Evolutionary conservation across 2,113 vertebrate genomes (phyloP).

Genomic region (Tragelaphus strepsiceros): DNA sequence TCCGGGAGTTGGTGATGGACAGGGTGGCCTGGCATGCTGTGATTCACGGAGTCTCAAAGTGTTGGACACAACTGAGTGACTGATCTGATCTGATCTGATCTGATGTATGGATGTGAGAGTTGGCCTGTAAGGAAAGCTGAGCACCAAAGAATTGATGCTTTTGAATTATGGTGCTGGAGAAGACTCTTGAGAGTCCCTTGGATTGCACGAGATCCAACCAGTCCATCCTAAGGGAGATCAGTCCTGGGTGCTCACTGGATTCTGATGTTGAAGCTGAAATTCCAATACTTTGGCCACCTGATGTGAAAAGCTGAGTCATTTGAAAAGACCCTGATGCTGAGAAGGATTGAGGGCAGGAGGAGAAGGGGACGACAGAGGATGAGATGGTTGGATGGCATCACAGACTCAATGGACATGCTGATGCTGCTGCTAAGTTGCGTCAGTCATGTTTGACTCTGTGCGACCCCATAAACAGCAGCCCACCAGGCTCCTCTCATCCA

Average conservation of each 20-base stretch:
- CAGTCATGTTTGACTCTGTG: accelerated
- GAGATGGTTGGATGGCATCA: background rate
- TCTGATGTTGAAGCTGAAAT: background rate
- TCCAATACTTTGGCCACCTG: background rate
- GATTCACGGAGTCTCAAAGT: no score
- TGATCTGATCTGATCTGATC: no score
- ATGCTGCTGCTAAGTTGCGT: background rate
- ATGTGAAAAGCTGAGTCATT: background rate
- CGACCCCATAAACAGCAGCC: background rate
- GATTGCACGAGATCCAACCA: background rate
- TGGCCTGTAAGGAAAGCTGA: background rate
- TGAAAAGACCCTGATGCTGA: background rate
- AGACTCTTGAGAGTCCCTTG: background rate
- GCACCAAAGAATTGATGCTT: background rate
- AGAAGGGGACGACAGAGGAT: background rate
- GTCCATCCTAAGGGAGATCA: background rate
- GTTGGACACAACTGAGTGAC: no score
- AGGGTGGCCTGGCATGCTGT: no score
- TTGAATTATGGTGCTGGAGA: background rate
- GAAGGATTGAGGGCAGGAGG: background rate
- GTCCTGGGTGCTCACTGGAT: background rate
- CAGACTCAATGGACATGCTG: background rate
- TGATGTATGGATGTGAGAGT: background rate
- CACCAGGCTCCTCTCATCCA: background rate
- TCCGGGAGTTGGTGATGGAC: no score